Evolutionary conservation across 2,888 invertebrate species (phyloP), one percentile per base, ranked within the genome.

Genomic region (Aleiodes testaceus): DNA sequence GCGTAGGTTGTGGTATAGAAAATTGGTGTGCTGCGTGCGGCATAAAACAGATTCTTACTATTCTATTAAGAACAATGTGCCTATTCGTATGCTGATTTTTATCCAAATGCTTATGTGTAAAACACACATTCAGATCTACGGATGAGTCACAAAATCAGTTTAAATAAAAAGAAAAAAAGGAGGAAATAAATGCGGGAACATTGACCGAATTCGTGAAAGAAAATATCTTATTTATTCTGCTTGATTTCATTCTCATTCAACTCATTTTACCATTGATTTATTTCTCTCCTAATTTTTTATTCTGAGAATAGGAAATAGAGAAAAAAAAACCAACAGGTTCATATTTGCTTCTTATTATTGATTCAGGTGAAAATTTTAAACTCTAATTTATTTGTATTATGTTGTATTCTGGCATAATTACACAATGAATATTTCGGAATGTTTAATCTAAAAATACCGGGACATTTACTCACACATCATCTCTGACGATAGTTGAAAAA

Each of bases 181-280:
- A 26, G 26, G 26, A 26, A n/a, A 16, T 49, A 16, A 49, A n/a
- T 16, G 14, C 0, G 4, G 4, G 55, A 55, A n/a, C 26, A 55
- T 55, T 55, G 55, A 16, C 14, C 14, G 14, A n/a, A 55, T 30
- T 7, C 36, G 55, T 55, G 69, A 53, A 64, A 73, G 72, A 74
- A 72, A 75, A 76, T 73, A 72, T 76, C 73, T 74, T 74, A 73
- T 76, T n/a, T 73, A 75, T 71, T 74, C 72, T 71, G 74, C 70
- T 70, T 68, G 74, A 72, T 73, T 74, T 75, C 47, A 9, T 11
- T 20, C 53, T 49, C 30, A 30, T 49, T 65, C 30, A 50, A 65
- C 16, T 16, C 20, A 14, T 9, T 61, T 11, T 16, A 44, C 20
- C 63, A 12, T 63, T 18, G 20, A 65, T 65, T 63, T 44, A 30